A percentile compares a stretch with the other conserved stretches of the same genome.
These are phyloP conservation scores for Grantiella picta DNA, from an alignment of 2,113 vertebrate species.

Conservation along the genomic window DNA sequence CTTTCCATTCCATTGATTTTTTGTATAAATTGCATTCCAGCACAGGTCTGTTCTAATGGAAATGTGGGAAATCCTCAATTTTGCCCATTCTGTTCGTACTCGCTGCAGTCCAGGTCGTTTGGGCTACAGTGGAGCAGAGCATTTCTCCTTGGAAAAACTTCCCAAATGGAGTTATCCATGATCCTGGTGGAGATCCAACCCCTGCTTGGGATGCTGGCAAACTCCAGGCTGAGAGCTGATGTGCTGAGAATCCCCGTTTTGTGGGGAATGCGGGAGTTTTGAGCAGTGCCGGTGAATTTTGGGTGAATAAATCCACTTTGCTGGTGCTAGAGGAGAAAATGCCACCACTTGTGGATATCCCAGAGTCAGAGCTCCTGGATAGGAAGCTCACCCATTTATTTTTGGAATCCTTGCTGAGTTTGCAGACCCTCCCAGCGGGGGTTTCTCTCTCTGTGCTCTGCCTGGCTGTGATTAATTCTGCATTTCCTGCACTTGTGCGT, in stretches of 20 bases:
- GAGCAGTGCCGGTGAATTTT: neutral
- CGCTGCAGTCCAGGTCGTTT: too few relatives aligned
- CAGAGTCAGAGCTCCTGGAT: neutral
- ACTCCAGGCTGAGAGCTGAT: neutral
- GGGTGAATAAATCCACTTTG: rapidly evolving
- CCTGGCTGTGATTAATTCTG: neutral
- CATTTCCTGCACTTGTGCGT: neutral
- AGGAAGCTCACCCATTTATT: neutral
- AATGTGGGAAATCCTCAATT: too few relatives aligned
- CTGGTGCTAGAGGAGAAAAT: neutral
- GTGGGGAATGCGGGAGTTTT: neutral
- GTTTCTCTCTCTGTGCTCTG: neutral
- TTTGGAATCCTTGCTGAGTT: neutral
- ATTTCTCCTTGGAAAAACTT: too few relatives aligned
- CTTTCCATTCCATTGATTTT: too few relatives aligned
- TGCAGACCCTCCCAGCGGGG: rapidly evolving
- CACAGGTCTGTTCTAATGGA: too few relatives aligned
- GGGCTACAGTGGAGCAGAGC: too few relatives aligned
- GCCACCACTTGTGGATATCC: neutral
- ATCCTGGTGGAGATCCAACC: neutral
- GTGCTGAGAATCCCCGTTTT: neutral
- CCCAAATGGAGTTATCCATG: too few relatives aligned
- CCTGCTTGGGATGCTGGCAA: neutral
- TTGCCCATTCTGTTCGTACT: too few relatives aligned
- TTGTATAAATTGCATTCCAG: too few relatives aligned